Conservation (phyloP, 2,888 invertebrate species). For the Colostygia pectinataria region DNA sequence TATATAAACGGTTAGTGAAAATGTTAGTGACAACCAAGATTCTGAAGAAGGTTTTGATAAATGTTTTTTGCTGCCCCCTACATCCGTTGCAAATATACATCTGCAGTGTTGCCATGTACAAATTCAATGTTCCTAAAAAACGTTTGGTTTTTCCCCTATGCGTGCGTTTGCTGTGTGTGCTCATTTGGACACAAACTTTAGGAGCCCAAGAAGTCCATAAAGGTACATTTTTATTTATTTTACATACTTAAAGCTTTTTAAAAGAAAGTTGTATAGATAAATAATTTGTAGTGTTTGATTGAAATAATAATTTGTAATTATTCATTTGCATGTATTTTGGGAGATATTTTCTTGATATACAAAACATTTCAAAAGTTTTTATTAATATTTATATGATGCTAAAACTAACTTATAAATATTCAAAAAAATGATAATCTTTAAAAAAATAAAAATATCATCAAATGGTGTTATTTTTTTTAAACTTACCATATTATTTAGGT, state of each 20-base stretch:
- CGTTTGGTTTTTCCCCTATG: constrained; percentile 53
- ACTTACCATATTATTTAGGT: no score
- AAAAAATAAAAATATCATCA: no score
- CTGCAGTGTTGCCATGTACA: constrained; percentile 6
- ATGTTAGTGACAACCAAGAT: no score
- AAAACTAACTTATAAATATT: no score
- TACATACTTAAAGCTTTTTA: background rate
- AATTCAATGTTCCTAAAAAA: constrained; percentile 22
- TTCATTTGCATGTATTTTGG: constrained; percentile 35
- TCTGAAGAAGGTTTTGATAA: no score
- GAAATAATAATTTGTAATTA: constrained; percentile 24
- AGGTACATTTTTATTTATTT: constrained; percentile 48
- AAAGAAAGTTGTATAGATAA: constrained; percentile 5
- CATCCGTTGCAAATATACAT: background rate
- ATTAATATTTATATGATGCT: no score
- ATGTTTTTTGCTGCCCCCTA: background rate
- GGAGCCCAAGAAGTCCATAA: constrained; percentile 78
- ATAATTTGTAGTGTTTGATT: constrained; percentile 1
- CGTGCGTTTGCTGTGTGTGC: constrained; percentile 57
- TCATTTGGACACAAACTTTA: constrained; percentile 35
- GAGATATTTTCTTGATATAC: constrained; percentile 30
- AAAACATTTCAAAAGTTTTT: background rate
- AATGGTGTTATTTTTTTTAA: no score
- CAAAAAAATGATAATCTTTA: background rate
- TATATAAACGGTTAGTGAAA: no score